phyloP scores from a whole-genome alignment of 2,888 invertebrate species.

The Caenorhabditis panamensis region DNA sequence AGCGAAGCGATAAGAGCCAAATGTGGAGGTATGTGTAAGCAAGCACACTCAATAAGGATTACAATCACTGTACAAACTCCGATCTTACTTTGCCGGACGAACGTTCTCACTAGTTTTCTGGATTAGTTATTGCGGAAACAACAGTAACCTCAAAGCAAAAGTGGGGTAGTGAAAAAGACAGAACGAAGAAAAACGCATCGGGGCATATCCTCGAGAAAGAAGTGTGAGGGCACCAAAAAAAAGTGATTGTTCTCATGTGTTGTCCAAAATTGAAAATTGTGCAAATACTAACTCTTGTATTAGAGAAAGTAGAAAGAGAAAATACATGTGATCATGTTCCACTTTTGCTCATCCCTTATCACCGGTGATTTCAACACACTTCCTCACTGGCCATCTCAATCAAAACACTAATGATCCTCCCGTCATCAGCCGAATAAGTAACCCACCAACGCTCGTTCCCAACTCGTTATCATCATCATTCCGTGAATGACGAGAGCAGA shows the following conservation, averaged over 20 bases:
- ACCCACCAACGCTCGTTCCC: slow-evolving; percentile 1
- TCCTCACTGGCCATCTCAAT: neutral
- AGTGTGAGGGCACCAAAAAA: too few relatives aligned
- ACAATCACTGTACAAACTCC: slow-evolving; percentile 15
- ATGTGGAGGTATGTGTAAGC: slow-evolving; percentile 14
- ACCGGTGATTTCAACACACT: neutral
- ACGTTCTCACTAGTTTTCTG: too few relatives aligned
- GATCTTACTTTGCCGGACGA: neutral
- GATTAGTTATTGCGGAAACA: too few relatives aligned
- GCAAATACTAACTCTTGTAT: too few relatives aligned
- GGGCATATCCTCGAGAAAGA: too few relatives aligned
- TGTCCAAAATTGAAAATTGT: too few relatives aligned
- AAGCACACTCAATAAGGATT: slow-evolving; percentile 29
- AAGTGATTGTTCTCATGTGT: too few relatives aligned
- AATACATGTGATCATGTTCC: neutral
- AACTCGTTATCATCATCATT: slow-evolving; percentile 50
- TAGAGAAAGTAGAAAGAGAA: neutral
- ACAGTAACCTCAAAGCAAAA: too few relatives aligned
- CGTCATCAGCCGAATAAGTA: neutral
- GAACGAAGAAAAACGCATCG: too few relatives aligned
- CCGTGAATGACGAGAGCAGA: slow-evolving; percentile 49
- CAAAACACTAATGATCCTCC: neutral
- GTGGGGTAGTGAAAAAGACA: too few relatives aligned
- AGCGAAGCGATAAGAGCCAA: slow-evolving; percentile 38
- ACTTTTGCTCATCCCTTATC: neutral